These are phyloP conservation scores for Amazona vittata DNA, from an alignment of 2,113 vertebrate species.

Conservation along the genomic window DNA sequence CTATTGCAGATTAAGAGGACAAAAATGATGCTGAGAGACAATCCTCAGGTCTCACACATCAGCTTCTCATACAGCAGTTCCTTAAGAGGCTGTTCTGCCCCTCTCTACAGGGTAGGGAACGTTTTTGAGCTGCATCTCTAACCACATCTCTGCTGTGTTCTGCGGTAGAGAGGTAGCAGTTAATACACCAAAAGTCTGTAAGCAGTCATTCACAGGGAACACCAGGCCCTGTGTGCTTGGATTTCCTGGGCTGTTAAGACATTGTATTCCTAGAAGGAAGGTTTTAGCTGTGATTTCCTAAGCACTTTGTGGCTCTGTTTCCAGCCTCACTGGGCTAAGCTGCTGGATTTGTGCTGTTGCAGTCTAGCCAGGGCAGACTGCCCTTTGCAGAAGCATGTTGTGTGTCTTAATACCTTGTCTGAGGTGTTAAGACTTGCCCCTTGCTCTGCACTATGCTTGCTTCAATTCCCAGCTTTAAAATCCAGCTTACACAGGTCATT, in stretches of 20 bases:
- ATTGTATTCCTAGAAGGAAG: background rate
- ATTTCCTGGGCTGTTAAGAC: background rate
- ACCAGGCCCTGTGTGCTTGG: background rate
- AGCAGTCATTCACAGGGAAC: background rate
- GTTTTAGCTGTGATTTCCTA: background rate
- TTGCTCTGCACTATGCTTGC: background rate
- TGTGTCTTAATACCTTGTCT: background rate
- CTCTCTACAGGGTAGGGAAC: background rate
- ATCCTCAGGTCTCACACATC: background rate
- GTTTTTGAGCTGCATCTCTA: background rate
- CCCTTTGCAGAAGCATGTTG: accelerated
- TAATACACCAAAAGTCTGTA: background rate
- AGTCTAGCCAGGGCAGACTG: background rate
- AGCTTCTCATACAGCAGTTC: background rate
- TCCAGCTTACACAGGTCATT: background rate
- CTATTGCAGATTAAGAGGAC: background rate
- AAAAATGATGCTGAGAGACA: background rate
- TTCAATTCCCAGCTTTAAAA: background rate
- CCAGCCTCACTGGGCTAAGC: background rate
- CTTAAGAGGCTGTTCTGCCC: background rate
- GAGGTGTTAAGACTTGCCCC: background rate
- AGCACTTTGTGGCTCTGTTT: background rate
- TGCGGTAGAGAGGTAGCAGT: background rate
- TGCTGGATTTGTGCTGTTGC: background rate
- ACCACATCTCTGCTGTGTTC: background rate